Base-by-base conservation (phyloP, 2,113 vertebrate species). In the Scolopax mira region DNA sequence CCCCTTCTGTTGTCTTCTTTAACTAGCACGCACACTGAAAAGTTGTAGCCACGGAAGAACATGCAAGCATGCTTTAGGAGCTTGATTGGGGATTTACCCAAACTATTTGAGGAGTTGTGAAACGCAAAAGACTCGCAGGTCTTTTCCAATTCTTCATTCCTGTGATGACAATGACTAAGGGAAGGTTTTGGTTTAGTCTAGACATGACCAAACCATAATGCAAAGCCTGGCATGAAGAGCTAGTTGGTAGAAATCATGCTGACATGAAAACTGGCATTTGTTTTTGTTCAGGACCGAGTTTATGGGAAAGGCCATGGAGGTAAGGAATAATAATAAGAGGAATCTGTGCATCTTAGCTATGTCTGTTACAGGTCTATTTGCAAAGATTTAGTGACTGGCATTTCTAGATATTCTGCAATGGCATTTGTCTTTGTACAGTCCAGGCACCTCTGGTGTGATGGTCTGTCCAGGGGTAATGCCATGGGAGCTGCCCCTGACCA, bases 151-250 rank as follows among this genome's bases (percentile, higher is more conserved):
- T 94, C 78, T 61, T 62, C 62, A 78, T 83, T 95, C 46, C 64
- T 91, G 51, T 73, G 37, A 83, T 95, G 73, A 37, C 49, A 66
- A 18, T 88, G 85, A 78, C 71, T 92, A 73, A 79, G 60, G 42
- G 66, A 41, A 23, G 64, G 17, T 62, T 96, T 95, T 71, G 51
- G 33, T 93, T 94, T 91, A 13, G 11, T 85, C 54, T 91, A 90
- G 81, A 62, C 33, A 5, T 41, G 39, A 83, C 35, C 71, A 88
- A 77, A 66, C 69, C 31, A 7, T 88, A 55, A 83, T 52, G 64
- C 28, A 27, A 77, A 91, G 64, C 79, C 39, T 81, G 60, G 48
- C 6, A 0, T 64, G 65, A 62, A 62, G 30, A 44, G 13, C 54
- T 73, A n/a, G 42, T 58, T 84, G 72, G 46, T 49, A 81, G 73